Conservation (phyloP, 2,113 vertebrate species). For the Microtus richardsoni region DNA sequence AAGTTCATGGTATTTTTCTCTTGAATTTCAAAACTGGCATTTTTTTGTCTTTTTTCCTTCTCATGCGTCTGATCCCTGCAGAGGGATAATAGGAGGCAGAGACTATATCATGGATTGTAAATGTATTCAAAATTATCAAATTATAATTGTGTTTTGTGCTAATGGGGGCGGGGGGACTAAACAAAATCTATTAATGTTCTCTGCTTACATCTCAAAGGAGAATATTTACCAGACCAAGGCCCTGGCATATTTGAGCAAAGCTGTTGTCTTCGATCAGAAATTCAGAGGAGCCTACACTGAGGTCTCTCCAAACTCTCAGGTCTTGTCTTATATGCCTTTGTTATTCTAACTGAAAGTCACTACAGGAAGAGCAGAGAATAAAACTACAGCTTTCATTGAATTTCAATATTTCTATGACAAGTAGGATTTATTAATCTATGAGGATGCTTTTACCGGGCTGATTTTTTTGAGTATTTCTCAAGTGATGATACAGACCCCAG, state of each 20-base stretch:
- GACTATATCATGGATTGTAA: neutral
- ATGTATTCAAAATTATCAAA: neutral
- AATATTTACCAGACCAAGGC: neutral
- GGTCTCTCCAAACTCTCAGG: neutral
- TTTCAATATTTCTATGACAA: neutral
- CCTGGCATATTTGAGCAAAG: neutral
- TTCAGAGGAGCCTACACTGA: neutral
- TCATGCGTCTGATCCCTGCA: neutral
- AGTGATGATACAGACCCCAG: neutral
- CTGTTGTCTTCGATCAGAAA: neutral
- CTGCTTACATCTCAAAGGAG: slow-evolving; percentile 15
- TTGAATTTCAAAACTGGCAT: slow-evolving; percentile 51
- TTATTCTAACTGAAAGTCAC: neutral
- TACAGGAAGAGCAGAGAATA: neutral
- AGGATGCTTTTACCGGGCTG: neutral
- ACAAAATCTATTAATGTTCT: slow-evolving; percentile 3
- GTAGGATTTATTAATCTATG: neutral
- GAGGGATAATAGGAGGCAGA: slow-evolving; percentile 34
- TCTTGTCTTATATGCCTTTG: neutral
- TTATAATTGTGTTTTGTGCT: slow-evolving; percentile 15
- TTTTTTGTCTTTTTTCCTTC: neutral
- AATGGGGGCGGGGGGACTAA: neutral
- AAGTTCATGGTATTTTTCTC: slow-evolving; percentile 54
- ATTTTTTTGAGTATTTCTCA: neutral
- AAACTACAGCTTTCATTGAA: neutral